Evolutionary conservation across 2,888 invertebrate genomes (phyloP).

Genomic region (Leptura quadrifasciata): DNA sequence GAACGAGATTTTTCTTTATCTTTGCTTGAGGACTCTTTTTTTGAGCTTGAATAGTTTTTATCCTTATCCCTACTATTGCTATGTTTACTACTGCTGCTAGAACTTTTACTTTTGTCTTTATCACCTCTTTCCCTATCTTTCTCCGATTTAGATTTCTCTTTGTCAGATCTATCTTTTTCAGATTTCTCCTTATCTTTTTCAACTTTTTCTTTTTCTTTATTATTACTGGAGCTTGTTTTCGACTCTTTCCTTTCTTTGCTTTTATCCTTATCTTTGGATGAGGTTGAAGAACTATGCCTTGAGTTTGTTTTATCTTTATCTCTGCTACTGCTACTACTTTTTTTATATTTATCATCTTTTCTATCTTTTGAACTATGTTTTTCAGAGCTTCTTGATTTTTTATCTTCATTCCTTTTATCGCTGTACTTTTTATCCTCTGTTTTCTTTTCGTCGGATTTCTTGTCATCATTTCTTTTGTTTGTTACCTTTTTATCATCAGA

Average conservation of each 20-base stretch:
- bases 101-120: constrained; percentile 40
- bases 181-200: constrained; percentile 42
- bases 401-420: constrained; percentile 49
- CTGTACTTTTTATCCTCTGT: constrained; percentile 53
- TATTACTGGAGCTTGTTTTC: constrained; percentile 54
- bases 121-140: constrained; percentile 18
- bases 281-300: constrained; percentile 47
- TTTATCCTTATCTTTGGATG: constrained; percentile 54
- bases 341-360: constrained; percentile 60
- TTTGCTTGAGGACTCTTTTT: constrained; percentile 53
- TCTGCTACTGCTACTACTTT: constrained; percentile 61
- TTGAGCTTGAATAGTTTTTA: constrained; percentile 52
- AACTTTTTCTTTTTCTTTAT: constrained; percentile 50
- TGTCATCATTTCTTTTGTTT: constrained; percentile 23
- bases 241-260: constrained; percentile 56
- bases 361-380: constrained; percentile 70
- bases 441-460: constrained; percentile 48
- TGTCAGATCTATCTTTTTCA: constrained; percentile 36
- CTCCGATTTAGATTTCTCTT: constrained; percentile 52
- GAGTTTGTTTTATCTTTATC: constrained; percentile 47
- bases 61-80: constrained; percentile 60
- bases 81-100: constrained; percentile 60
- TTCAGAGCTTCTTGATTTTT: constrained; percentile 72
- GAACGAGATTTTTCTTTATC: constrained; percentile 57
- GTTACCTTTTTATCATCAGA: constrained; percentile 33